phyloP scores from a whole-genome alignment of 1,140 invertebrate species.

The Drosophila ambigua region DNA sequence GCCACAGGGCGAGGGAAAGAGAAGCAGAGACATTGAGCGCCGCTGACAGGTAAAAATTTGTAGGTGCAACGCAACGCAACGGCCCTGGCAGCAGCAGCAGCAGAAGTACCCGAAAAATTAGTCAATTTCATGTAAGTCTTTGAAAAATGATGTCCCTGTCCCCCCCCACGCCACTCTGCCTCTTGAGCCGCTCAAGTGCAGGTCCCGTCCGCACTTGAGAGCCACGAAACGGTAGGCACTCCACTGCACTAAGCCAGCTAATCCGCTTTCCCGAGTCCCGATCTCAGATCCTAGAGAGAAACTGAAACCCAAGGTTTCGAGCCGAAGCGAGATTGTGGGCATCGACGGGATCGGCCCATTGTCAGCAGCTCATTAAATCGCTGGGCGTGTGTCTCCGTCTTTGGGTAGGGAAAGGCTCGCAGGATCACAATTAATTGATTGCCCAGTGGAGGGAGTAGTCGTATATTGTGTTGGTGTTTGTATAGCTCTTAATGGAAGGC shows the following conservation, averaged over 20 bases:
- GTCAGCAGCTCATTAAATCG: constrained; percentile 67
- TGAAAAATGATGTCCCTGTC: constrained; percentile 40
- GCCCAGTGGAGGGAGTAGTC: background rate
- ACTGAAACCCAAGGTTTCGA: background rate
- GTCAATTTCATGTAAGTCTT: constrained; percentile 81
- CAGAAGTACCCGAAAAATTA: constrained; percentile 65
- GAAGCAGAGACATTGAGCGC: constrained; percentile 20
- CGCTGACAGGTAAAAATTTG: constrained; percentile 77
- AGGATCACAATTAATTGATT: constrained; percentile 65
- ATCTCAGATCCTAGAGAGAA: constrained; percentile 9
- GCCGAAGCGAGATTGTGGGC: constrained; percentile 49
- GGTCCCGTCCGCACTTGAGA: constrained; percentile 53
- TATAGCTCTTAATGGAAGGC: constrained; percentile 47
- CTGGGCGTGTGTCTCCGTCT: constrained; percentile 35
- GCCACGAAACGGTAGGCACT: constrained; percentile 56
- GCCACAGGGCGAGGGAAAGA: constrained; percentile 13
- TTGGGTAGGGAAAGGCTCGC: constrained; percentile 33
- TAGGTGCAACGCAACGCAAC: constrained; percentile 58
- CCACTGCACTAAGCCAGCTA: constrained; percentile 26
- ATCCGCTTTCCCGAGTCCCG: constrained; percentile 40
- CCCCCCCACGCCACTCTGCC: background rate
- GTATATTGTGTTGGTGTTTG: constrained; percentile 33
- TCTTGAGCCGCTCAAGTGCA: constrained; percentile 40
- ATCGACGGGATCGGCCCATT: constrained; percentile 41
- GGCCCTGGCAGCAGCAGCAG: background rate